Conservation (phyloP, 2,797 vertebrate species). For the Salmo trutta region DNA sequence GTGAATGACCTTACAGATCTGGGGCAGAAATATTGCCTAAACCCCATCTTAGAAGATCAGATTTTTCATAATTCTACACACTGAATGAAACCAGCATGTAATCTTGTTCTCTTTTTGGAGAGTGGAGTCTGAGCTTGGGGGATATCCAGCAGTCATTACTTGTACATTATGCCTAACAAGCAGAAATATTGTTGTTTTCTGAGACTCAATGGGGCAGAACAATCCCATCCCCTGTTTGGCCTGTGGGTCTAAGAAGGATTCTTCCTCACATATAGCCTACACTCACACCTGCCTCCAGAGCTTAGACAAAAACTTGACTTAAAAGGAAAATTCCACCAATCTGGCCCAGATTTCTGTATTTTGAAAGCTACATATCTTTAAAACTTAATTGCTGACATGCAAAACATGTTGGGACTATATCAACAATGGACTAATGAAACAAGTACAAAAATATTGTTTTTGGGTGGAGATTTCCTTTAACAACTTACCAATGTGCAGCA, state of each 20-base stretch:
- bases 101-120: neutral
- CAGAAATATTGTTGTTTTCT: conserved; percentile 12
- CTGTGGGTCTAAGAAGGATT: conserved; percentile 3
- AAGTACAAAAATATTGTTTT: no score
- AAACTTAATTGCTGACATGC: no score
- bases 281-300: no score
- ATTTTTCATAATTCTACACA: conserved; percentile 6
- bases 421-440: no score
- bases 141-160: neutral
- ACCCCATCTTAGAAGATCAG: neutral
- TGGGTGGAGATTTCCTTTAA: no score
- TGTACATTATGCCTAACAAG: neutral
- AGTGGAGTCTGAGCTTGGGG: neutral
- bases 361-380: no score
- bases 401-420: no score
- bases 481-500: conserved; percentile 95
- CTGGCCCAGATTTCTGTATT: no score
- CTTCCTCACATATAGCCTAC: neutral
- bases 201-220: conserved; percentile 7
- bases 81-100: neutral
- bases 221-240: neutral
- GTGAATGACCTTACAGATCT: neutral
- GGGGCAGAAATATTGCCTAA: neutral
- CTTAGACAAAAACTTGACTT: no score
- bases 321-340: no score